Evolutionary conservation across 1,140 invertebrate genomes (phyloP).

Genomic region (roundworm (Caenorhabditis elegans)): DNA sequence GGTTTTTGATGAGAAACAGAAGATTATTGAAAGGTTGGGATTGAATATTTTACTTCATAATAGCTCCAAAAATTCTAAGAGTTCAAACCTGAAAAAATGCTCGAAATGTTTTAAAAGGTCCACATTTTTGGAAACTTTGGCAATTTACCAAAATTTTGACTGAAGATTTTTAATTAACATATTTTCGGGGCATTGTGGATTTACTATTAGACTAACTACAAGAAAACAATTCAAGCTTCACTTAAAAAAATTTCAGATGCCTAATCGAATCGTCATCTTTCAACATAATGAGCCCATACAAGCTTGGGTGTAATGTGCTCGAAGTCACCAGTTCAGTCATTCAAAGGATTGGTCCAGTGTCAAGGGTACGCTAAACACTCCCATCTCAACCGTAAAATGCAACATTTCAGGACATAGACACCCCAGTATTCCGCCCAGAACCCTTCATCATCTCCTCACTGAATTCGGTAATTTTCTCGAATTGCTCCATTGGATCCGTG

Average conservation of each 20-base stretch:
- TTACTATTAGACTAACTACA: no score
- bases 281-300: constrained; percentile 7
- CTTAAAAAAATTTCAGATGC: background rate
- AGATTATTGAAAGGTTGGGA: background rate
- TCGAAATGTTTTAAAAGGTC: no score
- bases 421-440: background rate
- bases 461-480: background rate
- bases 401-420: constrained; percentile 15
- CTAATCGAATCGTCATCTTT: background rate
- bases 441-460: background rate
- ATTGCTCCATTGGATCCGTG: background rate
- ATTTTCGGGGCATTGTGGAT: no score
- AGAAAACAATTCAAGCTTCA: no score
- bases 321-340: background rate
- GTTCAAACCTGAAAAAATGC: no score
- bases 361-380: background rate
- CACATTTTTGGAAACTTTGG: no score
- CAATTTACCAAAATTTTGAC: no score
- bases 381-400: no score
- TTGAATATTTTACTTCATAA: background rate
- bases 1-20: background rate
- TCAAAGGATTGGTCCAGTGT: background rate
- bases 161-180: no score
- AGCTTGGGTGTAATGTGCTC: background rate
- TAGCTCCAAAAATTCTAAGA: no score